Evolutionary conservation across 2,888 invertebrate species (phyloP).

Genomic region (Drosophila hamatofila): DNA sequence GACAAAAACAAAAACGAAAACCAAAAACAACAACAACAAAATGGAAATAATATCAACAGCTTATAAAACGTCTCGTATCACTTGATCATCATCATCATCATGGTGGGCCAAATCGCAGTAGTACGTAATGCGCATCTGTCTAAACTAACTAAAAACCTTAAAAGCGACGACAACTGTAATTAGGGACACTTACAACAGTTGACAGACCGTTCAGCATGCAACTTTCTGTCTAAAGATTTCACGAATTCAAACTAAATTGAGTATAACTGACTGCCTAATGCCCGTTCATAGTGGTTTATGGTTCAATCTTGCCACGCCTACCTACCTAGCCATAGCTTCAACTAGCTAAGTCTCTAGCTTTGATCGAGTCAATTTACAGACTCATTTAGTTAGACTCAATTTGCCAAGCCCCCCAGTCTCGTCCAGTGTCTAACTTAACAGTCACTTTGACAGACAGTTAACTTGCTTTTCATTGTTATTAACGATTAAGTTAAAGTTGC

Average conservation of each 20-base stretch:
- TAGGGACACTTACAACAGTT: slow-evolving; percentile 15
- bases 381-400: too few relatives aligned
- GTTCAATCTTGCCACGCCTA: too few relatives aligned
- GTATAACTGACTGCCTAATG: background rate
- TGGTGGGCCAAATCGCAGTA: background rate
- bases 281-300: background rate
- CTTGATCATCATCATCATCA: background rate
- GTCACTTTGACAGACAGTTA: too few relatives aligned
- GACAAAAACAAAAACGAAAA: background rate
- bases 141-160: slow-evolving; percentile 2
- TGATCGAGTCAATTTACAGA: too few relatives aligned
- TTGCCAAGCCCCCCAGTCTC: too few relatives aligned
- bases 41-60: slow-evolving; percentile 2
- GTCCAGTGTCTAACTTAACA: too few relatives aligned
- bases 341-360: too few relatives aligned
- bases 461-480: too few relatives aligned
- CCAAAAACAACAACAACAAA: background rate
- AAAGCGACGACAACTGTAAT: slow-evolving; percentile 22
- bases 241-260: too few relatives aligned
- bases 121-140: slow-evolving; percentile 31
- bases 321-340: too few relatives aligned
- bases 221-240: slow-evolving; percentile 11
- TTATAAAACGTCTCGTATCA: slow-evolving; percentile 5
- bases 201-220: slow-evolving; percentile 19
- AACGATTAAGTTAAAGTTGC: too few relatives aligned